Evolutionary conservation across 1,140 invertebrate genomes (phyloP).

Genomic region (Hesperophylax magnus): DNA sequence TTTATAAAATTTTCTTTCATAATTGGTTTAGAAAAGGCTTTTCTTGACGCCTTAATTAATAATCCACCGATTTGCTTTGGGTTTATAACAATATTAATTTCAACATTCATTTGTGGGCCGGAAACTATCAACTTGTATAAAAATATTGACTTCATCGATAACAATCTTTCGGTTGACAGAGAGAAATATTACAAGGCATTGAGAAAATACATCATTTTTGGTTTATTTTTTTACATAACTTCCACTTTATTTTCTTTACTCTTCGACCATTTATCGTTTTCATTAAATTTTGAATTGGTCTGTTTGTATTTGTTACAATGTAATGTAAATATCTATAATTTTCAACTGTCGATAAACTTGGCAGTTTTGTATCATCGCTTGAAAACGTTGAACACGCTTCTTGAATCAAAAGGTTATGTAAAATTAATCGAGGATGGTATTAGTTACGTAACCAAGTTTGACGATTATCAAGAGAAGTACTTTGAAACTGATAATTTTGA

Average conservation of each 20-base stretch:
- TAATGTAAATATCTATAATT: neutral
- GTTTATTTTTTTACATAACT: neutral
- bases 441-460: neutral
- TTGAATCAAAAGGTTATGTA: neutral
- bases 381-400: neutral
- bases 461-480: neutral
- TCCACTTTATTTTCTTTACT: neutral
- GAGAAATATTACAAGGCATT: conserved; percentile 8
- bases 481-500: neutral
- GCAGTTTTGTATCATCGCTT: neutral
- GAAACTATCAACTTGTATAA: neutral
- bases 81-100: neutral
- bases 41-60: neutral
- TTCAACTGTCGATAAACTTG: neutral
- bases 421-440: neutral
- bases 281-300: neutral
- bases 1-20: neutral
- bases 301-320: neutral
- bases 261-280: neutral
- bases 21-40: neutral
- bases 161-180: neutral
- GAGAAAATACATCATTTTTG: neutral
- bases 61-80: neutral
- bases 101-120: neutral
- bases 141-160: conserved; percentile 3